Conservation (phyloP, 1,140 invertebrate genomes). For the Drosophila pseudoobscura region DNA sequence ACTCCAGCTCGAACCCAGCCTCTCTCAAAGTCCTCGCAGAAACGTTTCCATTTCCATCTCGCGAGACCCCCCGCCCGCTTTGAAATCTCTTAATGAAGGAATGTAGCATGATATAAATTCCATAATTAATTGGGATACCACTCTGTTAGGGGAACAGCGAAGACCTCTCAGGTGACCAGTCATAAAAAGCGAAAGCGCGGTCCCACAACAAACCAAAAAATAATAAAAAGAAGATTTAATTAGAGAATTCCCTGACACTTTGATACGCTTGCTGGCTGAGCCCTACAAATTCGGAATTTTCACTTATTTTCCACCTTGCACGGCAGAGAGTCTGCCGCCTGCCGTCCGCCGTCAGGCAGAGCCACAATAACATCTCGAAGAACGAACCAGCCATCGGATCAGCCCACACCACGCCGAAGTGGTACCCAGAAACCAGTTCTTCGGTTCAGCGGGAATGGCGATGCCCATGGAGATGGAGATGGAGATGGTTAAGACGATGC, state of each 20-base stretch:
- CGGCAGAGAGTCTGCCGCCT: neutral
- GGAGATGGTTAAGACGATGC: slow-evolving; percentile 21
- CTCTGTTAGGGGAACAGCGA: slow-evolving; percentile 19
- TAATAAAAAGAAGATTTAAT: slow-evolving; percentile 46
- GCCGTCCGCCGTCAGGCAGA: too few relatives aligned
- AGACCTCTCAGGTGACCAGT: slow-evolving; percentile 36
- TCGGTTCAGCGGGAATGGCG: slow-evolving; percentile 26
- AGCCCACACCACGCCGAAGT: slow-evolving; percentile 38
- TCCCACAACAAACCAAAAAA: slow-evolving; percentile 7
- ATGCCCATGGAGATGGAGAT: slow-evolving; percentile 22
- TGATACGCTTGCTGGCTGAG: slow-evolving; percentile 53
- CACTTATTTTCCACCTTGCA: slow-evolving; percentile 45
- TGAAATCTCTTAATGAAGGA: slow-evolving; percentile 19
- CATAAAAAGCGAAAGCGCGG: slow-evolving; percentile 65
- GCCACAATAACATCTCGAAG: slow-evolving; percentile 23
- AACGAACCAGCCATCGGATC: slow-evolving; percentile 34
- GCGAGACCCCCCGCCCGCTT: neutral
- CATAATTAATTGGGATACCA: slow-evolving; percentile 33
- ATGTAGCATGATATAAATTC: slow-evolving; percentile 19
- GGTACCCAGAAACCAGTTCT: slow-evolving; percentile 59
- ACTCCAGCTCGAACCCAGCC: neutral
- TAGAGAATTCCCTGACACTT: slow-evolving; percentile 60
- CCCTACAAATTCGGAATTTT: slow-evolving; percentile 60
- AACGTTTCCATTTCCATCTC: neutral
- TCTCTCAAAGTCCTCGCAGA: neutral